phyloP scores from a whole-genome alignment of 2,888 invertebrate species.

The Subacronicta megacephala region DNA sequence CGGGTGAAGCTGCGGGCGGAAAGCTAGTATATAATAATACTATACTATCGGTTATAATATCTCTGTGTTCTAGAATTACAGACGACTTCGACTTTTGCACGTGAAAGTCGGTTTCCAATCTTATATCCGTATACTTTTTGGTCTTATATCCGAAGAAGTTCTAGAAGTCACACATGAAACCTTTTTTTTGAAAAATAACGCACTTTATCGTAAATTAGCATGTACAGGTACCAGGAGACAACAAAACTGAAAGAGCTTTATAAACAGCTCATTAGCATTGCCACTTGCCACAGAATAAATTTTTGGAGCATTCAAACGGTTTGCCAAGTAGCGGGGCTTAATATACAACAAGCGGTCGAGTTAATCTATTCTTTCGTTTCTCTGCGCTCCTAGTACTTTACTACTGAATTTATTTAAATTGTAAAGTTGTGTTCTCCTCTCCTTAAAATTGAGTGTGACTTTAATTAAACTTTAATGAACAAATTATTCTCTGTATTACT shows the following conservation, averaged over 20 bases:
- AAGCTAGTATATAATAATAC: too few relatives aligned
- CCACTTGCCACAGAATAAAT: conserved; percentile 64
- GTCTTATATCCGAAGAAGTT: too few relatives aligned
- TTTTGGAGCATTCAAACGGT: conserved; percentile 49
- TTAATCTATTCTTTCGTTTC: conserved; percentile 66
- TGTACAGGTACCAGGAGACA: conserved; percentile 54
- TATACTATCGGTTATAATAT: too few relatives aligned
- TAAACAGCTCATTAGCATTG: conserved; percentile 69
- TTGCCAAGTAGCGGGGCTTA: conserved; percentile 47
- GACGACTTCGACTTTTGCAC: too few relatives aligned
- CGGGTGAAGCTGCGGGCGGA: too few relatives aligned
- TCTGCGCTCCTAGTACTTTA: conserved; percentile 60
- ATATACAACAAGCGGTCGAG: conserved; percentile 55
- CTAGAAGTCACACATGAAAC: too few relatives aligned
- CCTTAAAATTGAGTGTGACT: conserved; percentile 37
- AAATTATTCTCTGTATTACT: conserved; percentile 27
- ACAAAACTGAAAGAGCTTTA: conserved; percentile 46
- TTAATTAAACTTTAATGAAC: conserved; percentile 49
- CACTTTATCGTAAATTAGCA: conserved; percentile 46
- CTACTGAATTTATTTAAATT: conserved; percentile 58
- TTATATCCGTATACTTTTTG: too few relatives aligned
- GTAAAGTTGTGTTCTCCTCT: conserved; percentile 46
- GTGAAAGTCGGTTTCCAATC: too few relatives aligned
- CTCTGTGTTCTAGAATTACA: too few relatives aligned
- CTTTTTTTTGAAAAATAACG: conserved; percentile 2